Base-by-base conservation (phyloP, 2,888 invertebrate species). In the Tortricodes alternella region DNA sequence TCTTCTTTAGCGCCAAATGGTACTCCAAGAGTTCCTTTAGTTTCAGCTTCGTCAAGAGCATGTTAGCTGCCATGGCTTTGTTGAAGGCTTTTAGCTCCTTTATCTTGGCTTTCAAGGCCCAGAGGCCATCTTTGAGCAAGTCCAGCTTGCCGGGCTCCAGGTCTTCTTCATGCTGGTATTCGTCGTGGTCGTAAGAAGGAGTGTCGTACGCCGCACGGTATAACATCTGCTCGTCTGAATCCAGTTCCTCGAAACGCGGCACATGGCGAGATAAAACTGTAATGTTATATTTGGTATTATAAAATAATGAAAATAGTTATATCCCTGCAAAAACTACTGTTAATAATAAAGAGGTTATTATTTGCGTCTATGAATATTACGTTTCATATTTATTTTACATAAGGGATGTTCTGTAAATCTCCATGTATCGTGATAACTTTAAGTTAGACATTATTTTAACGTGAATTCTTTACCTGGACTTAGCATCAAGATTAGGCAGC, bases 81-180 rank as follows among this genome's bases (percentile, higher is more conserved):
- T 85, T 80, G 60, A 89, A 87, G 0, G 80, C 85, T 59, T 84
- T 85, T 5, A 89, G 62, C 52, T 89, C 83, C 19, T 85, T 83
- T 5, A 89, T 65, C 62, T 89, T 86, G 0, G 88, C 80, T 57
- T 88, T 88, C 27, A 89, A 53, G 1, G 79, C 83, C 89, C 87
- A 89, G 56, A 89, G 64, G 0, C 83, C 83, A 46, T 87, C 89
- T 58, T 89, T 88, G 13, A 86, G 68, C 58, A 89, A 71, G 66
- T 88, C 89, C 63, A 89, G 68, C 66, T 87, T 85, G 62, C 77
- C 80, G 0, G 68, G 59, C 1, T 80, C 67, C 5, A 78, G 58
- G 49, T 80, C 79, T 0, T 78, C 72, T 0, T 78, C 73, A 32
- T 83, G 76, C 3, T 79, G 67, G 35, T 80, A 75, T 27, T 79